Conservation (phyloP, 2,113 vertebrate genomes). For the Oplegnathus fasciatus region DNA sequence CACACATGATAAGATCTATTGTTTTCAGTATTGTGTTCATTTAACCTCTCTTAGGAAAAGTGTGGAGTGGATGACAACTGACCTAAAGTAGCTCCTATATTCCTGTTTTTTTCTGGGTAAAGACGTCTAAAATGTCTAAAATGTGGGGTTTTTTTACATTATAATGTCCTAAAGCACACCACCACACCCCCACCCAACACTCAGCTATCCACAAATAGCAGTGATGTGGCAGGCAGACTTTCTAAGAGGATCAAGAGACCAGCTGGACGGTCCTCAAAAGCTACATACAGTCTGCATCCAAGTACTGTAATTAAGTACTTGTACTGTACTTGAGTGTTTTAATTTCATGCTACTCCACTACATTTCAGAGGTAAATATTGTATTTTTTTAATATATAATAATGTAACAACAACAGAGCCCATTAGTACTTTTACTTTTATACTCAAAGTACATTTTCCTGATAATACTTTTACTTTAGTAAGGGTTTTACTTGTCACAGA, state of each 20-base stretch:
- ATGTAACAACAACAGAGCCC: too few relatives aligned
- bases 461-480: too few relatives aligned
- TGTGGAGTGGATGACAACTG: background rate
- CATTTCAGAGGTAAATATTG: too few relatives aligned
- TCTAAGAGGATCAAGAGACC: background rate
- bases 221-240: background rate
- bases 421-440: too few relatives aligned
- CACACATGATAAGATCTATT: background rate
- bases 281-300: background rate
- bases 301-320: too few relatives aligned
- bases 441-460: too few relatives aligned
- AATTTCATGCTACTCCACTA: too few relatives aligned
- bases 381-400: too few relatives aligned
- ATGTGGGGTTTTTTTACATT: background rate
- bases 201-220: background rate
- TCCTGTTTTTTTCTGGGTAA: too few relatives aligned
- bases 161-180: background rate
- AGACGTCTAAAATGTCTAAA: background rate
- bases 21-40: background rate
- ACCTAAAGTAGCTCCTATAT: background rate
- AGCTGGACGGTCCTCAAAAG: background rate
- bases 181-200: background rate
- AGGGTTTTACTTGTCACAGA: too few relatives aligned
- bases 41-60: background rate
- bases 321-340: too few relatives aligned